These are phyloP conservation scores for Drosophila peninsularis DNA, from an alignment of 2,888 invertebrate genomes.

Conservation along the genomic window DNA sequence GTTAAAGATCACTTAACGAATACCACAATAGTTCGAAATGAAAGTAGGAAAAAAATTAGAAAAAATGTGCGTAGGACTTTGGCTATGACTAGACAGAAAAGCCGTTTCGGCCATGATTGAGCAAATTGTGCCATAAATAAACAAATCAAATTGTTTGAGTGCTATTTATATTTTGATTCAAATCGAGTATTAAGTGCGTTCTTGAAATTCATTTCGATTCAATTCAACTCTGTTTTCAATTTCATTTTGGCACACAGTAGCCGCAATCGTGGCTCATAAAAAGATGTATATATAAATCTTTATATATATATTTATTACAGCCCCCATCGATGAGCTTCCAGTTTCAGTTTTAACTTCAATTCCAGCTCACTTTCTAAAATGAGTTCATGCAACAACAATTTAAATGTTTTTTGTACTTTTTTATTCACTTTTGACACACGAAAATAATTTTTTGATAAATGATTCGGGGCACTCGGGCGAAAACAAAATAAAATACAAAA, in stretches of 20 bases:
- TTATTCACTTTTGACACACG: slow-evolving; percentile 58
- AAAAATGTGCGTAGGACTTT: slow-evolving; percentile 51
- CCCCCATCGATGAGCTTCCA: slow-evolving; percentile 34
- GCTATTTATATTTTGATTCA: slow-evolving; percentile 36
- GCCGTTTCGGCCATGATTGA: slow-evolving; percentile 67
- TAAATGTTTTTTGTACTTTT: not conserved
- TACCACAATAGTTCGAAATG: slow-evolving; percentile 76
- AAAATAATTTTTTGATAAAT: slow-evolving; percentile 65
- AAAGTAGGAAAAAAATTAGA: slow-evolving; percentile 62
- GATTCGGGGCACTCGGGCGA: slow-evolving; percentile 30
- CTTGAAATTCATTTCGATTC: slow-evolving; percentile 64
- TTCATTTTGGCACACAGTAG: slow-evolving; percentile 70
- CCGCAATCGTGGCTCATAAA: slow-evolving; percentile 32
- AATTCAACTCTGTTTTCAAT: slow-evolving; percentile 51
- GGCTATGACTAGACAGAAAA: slow-evolving; percentile 56
- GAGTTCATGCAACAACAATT: slow-evolving; percentile 67
- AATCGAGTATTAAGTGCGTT: slow-evolving; percentile 53
- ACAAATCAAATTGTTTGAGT: slow-evolving; percentile 57
- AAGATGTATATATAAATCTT: slow-evolving; percentile 9
- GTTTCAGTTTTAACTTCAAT: slow-evolving; percentile 27
- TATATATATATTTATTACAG: slow-evolving; percentile 26
- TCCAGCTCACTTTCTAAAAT: slow-evolving; percentile 74
- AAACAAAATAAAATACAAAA: slow-evolving; percentile 11
- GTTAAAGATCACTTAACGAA: slow-evolving; percentile 68
- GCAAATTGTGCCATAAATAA: slow-evolving; percentile 69